These are phyloP conservation scores for Sarcophaga rosellei DNA, from an alignment of 2,888 invertebrate genomes.

Conservation along the genomic window DNA sequence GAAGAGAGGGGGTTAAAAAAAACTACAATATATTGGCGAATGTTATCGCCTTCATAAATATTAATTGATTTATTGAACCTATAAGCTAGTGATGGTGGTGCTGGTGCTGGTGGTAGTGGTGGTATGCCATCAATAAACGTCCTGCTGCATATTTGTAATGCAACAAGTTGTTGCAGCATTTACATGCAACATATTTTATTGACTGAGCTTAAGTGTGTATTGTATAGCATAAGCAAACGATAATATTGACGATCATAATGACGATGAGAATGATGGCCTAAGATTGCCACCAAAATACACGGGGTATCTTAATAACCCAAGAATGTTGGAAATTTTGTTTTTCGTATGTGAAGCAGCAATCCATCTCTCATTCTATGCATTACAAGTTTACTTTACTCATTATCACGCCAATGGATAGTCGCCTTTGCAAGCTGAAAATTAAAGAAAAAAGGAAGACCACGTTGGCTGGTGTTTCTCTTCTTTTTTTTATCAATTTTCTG, in stretches of 20 bases:
- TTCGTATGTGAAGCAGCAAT: neutral
- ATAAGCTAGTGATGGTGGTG: conserved; percentile 44
- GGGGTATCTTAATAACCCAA: conserved; percentile 36
- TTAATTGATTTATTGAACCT: conserved; percentile 73
- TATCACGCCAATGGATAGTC: neutral
- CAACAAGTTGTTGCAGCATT: conserved; percentile 53
- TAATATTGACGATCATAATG: conserved; percentile 20
- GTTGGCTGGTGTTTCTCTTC: neutral
- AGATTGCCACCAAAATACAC: conserved; percentile 18
- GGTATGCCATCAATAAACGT: conserved; percentile 58
- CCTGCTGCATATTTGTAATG: conserved; percentile 40
- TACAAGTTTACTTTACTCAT: conserved; percentile 1
- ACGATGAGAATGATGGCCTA: conserved; percentile 27
- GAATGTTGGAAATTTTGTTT: conserved; percentile 22
- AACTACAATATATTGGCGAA: conserved; percentile 39
- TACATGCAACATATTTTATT: conserved; percentile 39
- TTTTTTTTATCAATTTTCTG: neutral
- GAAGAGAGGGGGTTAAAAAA: neutral
- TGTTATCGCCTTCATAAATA: conserved; percentile 72
- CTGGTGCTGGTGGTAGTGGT: neutral
- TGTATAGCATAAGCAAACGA: neutral
- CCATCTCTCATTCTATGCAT: neutral
- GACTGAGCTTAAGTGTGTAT: neutral
- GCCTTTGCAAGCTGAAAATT: conserved; percentile 12
- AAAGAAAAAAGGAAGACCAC: neutral